Evolutionary conservation across 2,888 invertebrate genomes (phyloP).

Genomic region (Rhimphoctona megacephalus): DNA sequence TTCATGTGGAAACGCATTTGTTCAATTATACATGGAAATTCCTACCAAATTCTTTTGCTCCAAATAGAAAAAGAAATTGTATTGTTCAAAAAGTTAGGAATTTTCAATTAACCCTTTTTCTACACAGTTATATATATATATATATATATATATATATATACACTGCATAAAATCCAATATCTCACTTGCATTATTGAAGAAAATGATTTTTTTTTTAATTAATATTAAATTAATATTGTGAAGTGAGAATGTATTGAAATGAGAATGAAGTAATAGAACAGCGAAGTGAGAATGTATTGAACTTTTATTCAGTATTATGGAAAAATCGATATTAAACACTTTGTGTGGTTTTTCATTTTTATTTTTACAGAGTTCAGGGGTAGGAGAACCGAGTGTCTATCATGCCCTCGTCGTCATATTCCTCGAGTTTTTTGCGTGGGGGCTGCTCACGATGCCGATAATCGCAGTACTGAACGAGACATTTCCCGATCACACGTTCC

Average conservation of each 20-base stretch:
- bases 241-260: background rate
- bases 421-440: slow-evolving; percentile 99
- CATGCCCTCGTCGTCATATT: slow-evolving; percentile 99
- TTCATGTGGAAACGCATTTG: background rate
- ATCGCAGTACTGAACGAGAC: slow-evolving; percentile 97
- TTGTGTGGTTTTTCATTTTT: slow-evolving; percentile 58
- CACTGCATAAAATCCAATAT: background rate
- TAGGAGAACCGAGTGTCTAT: slow-evolving; percentile 98
- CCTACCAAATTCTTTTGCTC: too few relatives aligned
- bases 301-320: background rate
- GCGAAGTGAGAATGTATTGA: background rate
- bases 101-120: background rate
- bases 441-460: slow-evolving; percentile 98
- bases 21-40: background rate
- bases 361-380: slow-evolving; percentile 90
- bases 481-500: slow-evolving; percentile 99
- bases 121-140: background rate
- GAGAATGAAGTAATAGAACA: too few relatives aligned
- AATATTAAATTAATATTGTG: too few relatives aligned
- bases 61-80: background rate
- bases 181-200: background rate
- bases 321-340: background rate
- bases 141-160: too few relatives aligned
- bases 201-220: background rate
- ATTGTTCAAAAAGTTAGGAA: background rate